Base-by-base conservation (phyloP, 2,113 vertebrate genomes). In the Poicephalus meyeri region DNA sequence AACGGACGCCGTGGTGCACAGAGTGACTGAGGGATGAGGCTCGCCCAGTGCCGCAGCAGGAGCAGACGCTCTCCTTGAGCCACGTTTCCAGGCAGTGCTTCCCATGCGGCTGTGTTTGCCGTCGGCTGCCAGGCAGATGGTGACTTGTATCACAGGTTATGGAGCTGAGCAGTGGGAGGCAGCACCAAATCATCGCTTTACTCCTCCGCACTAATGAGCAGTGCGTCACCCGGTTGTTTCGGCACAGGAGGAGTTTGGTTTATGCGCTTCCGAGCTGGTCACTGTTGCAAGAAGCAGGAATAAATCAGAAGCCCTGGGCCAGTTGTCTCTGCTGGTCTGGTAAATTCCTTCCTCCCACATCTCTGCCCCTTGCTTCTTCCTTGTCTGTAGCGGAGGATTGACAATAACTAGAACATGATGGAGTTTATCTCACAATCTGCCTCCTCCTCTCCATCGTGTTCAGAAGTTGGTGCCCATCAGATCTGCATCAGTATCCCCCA, bases 1-100 rank as follows among this genome's bases (percentile, higher is more conserved):
- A 14, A 28, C 0, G 6, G 63, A 5, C 1, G 2, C 25, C 0
- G 11, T 0, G 46, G 39, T 37, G 39, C 39, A 6, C 46, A 4
- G 41, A 11, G 16, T 1, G 44, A 41, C 55, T 3, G 6, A 15
- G 70, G 35, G 28, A 44, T 3, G 24, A 4, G 56, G 16, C 47
- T 3, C 18, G 37, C 44, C 2, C 11, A 5, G 28, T 7, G 88
- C 46, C 2, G 2, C 0, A n/a, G 76, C 49, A n/a, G 47, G 49
- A 61, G 55, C 49, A 47, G 90, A 2, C 2, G 2, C 56, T 49
- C 26, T 24, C 42, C 23, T 15, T 0, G 0, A 56, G 81, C 64
- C 19, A 2, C 4, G 10, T 50, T 74, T 63, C 88, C 79, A 49
- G 77, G 56, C 56, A 58, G 20, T 24, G 56, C 33, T 24, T 58